phyloP scores from a whole-genome alignment of 1,140 invertebrate genomes.

The Brachionus angularis region DNA sequence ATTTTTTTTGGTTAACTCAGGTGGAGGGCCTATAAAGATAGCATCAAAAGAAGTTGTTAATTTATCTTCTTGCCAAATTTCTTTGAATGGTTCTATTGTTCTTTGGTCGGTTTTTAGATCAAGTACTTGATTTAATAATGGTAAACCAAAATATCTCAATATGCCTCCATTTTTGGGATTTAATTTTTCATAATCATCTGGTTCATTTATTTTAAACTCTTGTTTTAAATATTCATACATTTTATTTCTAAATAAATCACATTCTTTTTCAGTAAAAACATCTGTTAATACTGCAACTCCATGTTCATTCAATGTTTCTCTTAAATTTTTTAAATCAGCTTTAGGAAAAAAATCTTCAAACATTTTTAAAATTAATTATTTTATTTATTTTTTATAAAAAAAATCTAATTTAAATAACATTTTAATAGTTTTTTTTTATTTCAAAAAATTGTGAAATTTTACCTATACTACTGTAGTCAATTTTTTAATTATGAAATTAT shows the following conservation, averaged over 20 bases:
- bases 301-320: neutral
- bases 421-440: no score
- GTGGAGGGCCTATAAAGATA: slow-evolving; percentile 14
- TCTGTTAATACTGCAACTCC: slow-evolving; percentile 21
- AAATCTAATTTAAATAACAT: no score
- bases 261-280: slow-evolving; percentile 17
- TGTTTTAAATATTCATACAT: neutral
- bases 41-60: slow-evolving; percentile 34
- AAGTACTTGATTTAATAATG: slow-evolving; percentile 8
- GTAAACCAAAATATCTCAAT: slow-evolving; percentile 2
- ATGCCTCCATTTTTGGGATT: slow-evolving; percentile 20
- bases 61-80: slow-evolving; percentile 21
- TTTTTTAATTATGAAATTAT: no score
- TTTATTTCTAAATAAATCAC: neutral
- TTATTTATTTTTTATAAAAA: no score
- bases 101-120: slow-evolving; percentile 26
- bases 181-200: slow-evolving; percentile 37
- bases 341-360: slow-evolving; percentile 27
- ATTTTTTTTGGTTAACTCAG: neutral
- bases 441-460: no score
- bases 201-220: neutral
- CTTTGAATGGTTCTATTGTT: slow-evolving; percentile 4
- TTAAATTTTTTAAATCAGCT: slow-evolving; percentile 20
- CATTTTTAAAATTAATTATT: no score
- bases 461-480: no score